Evolutionary conservation across 2,113 vertebrate genomes (phyloP).

Genomic region (Vulpes ferrilata): DNA sequence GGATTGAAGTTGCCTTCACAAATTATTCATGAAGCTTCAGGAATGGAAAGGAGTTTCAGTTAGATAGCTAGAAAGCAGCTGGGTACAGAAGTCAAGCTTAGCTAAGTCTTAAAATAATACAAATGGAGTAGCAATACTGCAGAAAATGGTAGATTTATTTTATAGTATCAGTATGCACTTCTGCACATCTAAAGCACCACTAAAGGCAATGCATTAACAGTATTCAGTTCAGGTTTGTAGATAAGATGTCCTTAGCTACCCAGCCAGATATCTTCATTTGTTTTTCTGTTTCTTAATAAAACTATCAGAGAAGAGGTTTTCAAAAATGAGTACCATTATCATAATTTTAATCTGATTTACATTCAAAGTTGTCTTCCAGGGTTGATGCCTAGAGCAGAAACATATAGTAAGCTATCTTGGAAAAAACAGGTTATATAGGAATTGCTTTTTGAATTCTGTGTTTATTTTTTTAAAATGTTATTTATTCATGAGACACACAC

Average conservation of each 20-base stretch:
- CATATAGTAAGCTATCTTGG: constrained; percentile 79
- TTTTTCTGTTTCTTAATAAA: constrained; percentile 75
- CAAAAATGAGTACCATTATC: constrained; percentile 80
- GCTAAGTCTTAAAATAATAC: constrained; percentile 15
- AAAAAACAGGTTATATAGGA: constrained; percentile 81
- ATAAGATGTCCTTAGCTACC: constrained; percentile 14
- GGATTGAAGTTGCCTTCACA: not conserved
- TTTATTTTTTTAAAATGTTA: not conserved
- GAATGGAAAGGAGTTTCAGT: not conserved
- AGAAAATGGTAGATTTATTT: not conserved
- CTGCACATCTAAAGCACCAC: not conserved
- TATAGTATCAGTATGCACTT: not conserved
- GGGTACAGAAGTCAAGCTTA: not conserved
- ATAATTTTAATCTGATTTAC: constrained; percentile 86
- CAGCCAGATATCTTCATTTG: constrained; percentile 36
- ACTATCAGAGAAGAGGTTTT: constrained; percentile 75
- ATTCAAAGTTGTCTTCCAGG: constrained; percentile 82
- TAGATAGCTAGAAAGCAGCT: not conserved
- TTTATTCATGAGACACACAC: no score
- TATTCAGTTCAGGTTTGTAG: constrained; percentile 17
- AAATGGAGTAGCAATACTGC: not conserved
- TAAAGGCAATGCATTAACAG: not conserved
- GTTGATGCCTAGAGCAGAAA: constrained; percentile 78
- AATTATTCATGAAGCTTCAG: not conserved
- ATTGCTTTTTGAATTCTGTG: constrained; percentile 83